Percentiles rank a stretch among this genome's conserved stretches.
These are phyloP conservation scores for Anolis carolinensis DNA, from an alignment of 2,113 vertebrate genomes.

Conservation along the genomic window DNA sequence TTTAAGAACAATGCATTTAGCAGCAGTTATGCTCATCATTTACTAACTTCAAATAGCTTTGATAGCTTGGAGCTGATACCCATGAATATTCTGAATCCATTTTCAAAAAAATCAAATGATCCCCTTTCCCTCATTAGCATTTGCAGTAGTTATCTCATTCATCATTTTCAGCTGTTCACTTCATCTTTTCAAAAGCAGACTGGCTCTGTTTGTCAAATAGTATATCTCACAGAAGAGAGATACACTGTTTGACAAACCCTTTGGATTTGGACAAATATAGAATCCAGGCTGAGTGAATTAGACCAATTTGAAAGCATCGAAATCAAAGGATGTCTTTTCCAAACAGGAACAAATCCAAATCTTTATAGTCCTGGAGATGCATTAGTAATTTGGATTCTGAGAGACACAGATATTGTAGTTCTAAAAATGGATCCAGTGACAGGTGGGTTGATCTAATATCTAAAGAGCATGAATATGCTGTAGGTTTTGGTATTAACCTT, in stretches of 20 bases:
- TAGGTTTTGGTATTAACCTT: no score
- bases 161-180: not conserved
- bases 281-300: no score
- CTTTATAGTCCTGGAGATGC: not conserved
- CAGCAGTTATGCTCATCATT: no score
- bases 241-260: no score
- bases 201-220: not conserved
- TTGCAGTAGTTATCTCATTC: not conserved
- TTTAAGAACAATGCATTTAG: not conserved
- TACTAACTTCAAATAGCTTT: not conserved
- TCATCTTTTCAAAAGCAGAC: not conserved
- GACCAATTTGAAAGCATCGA: no score
- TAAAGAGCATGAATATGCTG: no score
- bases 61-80: not conserved
- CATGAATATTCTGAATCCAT: not conserved
- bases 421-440: no score
- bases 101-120: not conserved
- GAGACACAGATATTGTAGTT: not conserved
- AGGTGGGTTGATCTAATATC: no score
- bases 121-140: not conserved
- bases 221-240: not conserved
- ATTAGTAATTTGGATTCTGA: not conserved
- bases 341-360: no score
- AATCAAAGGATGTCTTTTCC: no score
- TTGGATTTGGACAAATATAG: not conserved